Evolutionary conservation across 2,113 vertebrate genomes (phyloP).

Genomic region (Trematomus loennbergii): DNA sequence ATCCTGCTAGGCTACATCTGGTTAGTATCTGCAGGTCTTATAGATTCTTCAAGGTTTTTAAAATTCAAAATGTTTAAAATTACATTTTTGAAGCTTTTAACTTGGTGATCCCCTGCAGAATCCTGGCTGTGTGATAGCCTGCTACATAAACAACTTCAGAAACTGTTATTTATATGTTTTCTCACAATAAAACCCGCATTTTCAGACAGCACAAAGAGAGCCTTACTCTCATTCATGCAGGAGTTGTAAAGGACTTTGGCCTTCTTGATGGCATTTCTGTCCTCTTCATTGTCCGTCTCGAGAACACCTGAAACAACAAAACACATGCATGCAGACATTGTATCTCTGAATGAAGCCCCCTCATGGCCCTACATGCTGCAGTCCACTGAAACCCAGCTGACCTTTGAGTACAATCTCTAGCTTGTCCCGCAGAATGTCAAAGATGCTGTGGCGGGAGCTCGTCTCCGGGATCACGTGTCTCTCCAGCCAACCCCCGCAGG

Average conservation of each 20-base stretch:
- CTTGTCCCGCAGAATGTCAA: constrained; percentile 94
- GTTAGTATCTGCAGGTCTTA: background rate
- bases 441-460: constrained; percentile 94
- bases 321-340: constrained; percentile 28
- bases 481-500: constrained; percentile 94
- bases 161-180: background rate
- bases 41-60: background rate
- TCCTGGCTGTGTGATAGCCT: background rate
- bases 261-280: constrained; percentile 92
- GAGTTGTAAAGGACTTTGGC: constrained; percentile 94
- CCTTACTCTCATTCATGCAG: constrained; percentile 97
- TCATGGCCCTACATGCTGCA: constrained; percentile 15
- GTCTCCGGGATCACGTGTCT: constrained; percentile 94
- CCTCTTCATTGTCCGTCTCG: constrained; percentile 83
- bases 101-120: background rate
- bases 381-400: constrained; percentile 69
- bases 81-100: background rate
- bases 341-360: constrained; percentile 34
- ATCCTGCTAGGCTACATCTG: background rate
- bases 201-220: background rate
- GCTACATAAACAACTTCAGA: background rate
- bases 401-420: constrained; percentile 97
- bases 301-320: constrained; percentile 87
- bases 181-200: background rate
- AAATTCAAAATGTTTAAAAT: background rate